phyloP scores from a whole-genome alignment of 2,888 invertebrate genomes.

The Rhagonycha fulva region DNA sequence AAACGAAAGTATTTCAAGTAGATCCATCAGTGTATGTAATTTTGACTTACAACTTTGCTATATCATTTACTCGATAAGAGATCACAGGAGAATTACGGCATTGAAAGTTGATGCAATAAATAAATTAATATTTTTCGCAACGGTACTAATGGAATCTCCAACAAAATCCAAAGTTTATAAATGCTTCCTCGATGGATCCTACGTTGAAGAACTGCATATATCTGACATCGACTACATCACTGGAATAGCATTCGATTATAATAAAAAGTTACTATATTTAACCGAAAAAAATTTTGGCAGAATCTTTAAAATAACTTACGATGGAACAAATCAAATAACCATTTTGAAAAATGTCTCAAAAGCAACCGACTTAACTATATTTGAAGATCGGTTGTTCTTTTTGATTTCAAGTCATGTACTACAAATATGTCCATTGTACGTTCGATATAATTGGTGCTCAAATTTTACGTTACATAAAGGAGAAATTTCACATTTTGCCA shows the following conservation, averaged over 20 bases:
- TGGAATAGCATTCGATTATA: constrained; percentile 58
- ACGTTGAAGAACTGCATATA: constrained; percentile 53
- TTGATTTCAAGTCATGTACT: constrained; percentile 60
- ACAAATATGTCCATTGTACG: constrained; percentile 64
- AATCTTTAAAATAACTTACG: constrained; percentile 59
- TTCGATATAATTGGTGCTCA: constrained; percentile 55
- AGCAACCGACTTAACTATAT: constrained; percentile 70
- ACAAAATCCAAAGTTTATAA: constrained; percentile 60
- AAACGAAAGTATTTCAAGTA: constrained; percentile 44
- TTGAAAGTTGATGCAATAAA: constrained; percentile 68
- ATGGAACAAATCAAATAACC: constrained; percentile 53
- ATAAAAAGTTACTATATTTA: constrained; percentile 72
- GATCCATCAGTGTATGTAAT: constrained; percentile 49
- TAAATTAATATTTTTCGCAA: constrained; percentile 63
- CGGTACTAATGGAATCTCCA: constrained; percentile 52
- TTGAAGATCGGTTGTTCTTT: constrained; percentile 80
- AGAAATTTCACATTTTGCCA: constrained; percentile 58
- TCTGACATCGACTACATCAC: constrained; percentile 48
- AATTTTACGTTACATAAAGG: constrained; percentile 54
- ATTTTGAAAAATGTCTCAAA: constrained; percentile 57
- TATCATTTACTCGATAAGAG: constrained; percentile 58
- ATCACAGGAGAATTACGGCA: constrained; percentile 60
- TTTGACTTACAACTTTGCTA: constrained; percentile 45
- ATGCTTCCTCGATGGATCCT: constrained; percentile 60
- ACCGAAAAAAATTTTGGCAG: constrained; percentile 65